phyloP scores from a whole-genome alignment of 1,140 invertebrate genomes.

The Ruditapes philippinarum region DNA sequence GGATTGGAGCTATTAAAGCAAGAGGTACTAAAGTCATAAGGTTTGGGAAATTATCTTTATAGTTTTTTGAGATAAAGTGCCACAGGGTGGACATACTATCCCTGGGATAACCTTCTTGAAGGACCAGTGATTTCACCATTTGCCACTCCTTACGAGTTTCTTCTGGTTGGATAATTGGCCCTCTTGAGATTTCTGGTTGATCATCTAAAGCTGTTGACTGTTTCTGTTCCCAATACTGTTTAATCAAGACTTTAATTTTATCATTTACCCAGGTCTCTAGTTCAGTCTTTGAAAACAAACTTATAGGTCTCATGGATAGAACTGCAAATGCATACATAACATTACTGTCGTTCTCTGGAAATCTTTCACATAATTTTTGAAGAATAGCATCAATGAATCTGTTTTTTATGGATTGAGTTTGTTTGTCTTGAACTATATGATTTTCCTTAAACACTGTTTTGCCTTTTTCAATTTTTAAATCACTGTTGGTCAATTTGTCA shows the following conservation, averaged over 20 bases:
- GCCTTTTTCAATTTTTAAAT: background rate
- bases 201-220: background rate
- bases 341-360: background rate
- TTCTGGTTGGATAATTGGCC: background rate
- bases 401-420: background rate
- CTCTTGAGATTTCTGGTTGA: background rate
- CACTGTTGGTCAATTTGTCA: background rate
- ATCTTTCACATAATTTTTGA: background rate
- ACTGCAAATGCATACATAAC: background rate
- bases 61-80: background rate
- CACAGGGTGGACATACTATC: background rate
- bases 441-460: no score
- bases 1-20: slow-evolving; percentile 2
- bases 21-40: slow-evolving; percentile 6
- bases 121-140: background rate
- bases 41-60: slow-evolving; percentile 4
- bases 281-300: background rate
- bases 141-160: background rate
- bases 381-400: background rate
- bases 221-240: background rate
- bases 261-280: background rate
- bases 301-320: background rate
- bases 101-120: slow-evolving; percentile 15
- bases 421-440: no score
- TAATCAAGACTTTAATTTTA: background rate